phyloP scores from a whole-genome alignment of 2,113 vertebrate genomes.

The Mellivora capensis region DNA sequence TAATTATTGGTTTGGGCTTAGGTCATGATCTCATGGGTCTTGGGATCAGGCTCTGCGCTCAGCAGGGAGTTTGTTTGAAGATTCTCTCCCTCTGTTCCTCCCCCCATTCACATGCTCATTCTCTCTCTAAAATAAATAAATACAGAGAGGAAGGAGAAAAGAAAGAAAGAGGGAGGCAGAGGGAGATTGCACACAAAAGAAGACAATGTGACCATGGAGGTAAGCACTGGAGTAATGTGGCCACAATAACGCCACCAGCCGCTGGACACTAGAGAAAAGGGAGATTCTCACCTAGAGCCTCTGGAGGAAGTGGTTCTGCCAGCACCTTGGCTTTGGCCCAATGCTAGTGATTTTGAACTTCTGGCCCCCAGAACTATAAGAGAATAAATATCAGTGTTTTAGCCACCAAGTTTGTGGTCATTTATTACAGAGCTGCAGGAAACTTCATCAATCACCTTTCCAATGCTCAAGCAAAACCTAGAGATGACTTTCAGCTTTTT shows the following conservation, averaged over 20 bases:
- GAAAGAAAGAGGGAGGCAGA: not conserved
- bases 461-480: not conserved
- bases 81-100: not conserved
- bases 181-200: not conserved
- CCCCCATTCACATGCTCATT: not conserved
- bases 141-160: not conserved
- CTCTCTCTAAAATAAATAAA: not conserved
- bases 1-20: not conserved
- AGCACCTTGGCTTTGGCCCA: not conserved
- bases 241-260: not conserved
- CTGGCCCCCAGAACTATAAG: not conserved
- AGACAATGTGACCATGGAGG: not conserved
- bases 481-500: not conserved
- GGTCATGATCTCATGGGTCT: not conserved
- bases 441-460: not conserved
- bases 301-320: not conserved
- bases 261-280: not conserved
- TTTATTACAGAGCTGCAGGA: not conserved
- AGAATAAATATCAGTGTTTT: not conserved
- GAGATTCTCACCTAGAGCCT: not conserved
- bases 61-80: not conserved
- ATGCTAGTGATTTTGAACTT: not conserved
- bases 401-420: not conserved
- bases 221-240: not conserved
- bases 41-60: not conserved